Evolutionary conservation across 2,888 invertebrate genomes (phyloP), one percentile per base, ranked within the genome.

Genomic region (Anarsia innoxiella): DNA sequence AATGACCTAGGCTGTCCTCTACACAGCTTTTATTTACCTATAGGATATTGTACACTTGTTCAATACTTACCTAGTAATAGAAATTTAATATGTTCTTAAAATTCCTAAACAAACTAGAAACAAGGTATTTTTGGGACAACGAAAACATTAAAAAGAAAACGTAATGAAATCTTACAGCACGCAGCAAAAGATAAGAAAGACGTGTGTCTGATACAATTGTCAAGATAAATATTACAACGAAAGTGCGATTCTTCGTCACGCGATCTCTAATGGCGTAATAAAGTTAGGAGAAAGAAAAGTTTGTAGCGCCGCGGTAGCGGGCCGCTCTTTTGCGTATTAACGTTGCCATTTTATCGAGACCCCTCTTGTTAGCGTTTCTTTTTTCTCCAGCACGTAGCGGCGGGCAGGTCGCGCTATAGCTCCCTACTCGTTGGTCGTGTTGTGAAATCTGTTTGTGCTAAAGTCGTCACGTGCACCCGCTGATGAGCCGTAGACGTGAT

Each of bases 401-500:
- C 41, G 44, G 37, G 35, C 42, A 45, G 45, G 52, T 49, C 53
- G 49, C 43, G 48, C 48, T 45, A 46, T 52, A 48, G 76, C 51
- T 61, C 76, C 49, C 23, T 40, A 42, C 52, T 58, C 42, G 51
- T 53, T 75, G 77, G 82, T 65, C 53, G 54, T 71, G 64, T 76
- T 71, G 63, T 66, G 70, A 74, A 83, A 84, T 83, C 84, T 82
- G 84, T 82, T 82, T 79, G 78, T 67, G 67, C 66, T 77, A 76
- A 78, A 84, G 78, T 79, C 82, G 83, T 83, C 83, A 84, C 83
- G 83, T 77, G 72, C 84, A 64, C 53, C 71, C 77, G 66, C 77
- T 84, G 83, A 84, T 84, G 84, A 84, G 83, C 68, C 70, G 70
- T 66, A 72, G 80, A 82, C 84, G 83, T 84, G 84, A 76, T 80